Base-by-base conservation (phyloP, 2,113 vertebrate species). In the Sisor rabdophorus region DNA sequence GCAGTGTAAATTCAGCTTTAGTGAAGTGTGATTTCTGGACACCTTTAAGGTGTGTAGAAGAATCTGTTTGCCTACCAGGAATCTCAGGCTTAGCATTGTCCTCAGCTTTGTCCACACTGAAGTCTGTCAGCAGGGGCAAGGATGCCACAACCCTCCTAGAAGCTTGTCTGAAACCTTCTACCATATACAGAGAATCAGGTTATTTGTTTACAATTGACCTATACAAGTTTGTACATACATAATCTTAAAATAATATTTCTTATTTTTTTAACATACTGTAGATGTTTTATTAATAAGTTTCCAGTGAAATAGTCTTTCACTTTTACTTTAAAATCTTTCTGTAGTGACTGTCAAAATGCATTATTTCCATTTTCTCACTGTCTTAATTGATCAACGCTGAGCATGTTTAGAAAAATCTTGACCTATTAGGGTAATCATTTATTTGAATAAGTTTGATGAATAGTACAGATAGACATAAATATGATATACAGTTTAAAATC, bases 81-180 rank as follows among this genome's bases (percentile, higher is more conserved):
- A 59, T 71, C 28, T 83, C 80, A 10, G 50, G 1, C 26, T 64
- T 26, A 1, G 24, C 58, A 17, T 82, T 28, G 13, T 54, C 61
- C 50, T 76, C 52, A 1, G 24, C 1, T 48, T 75, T 63, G 11
- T 63, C 79, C 0, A 52, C 1, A 0, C n/a, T 40, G 26, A 77
- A 71, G 8, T 58, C 87, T 85, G 86, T 85, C 63, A 88, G 0
- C 82, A 94, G 0, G 0, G 94, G 92, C 0, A 85, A 79, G 0
- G 92, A 81, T 76, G 93, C 77, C 12, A 75, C 85, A 85, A 93
- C 81, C 75, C 1, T 56, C 71, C 13, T 71, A 16, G 76, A 11
- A 53, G 20, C 1, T 36, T 26, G 1, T 74, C 48, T 54, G 26
- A 2, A 0, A 17, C 60, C 79, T 73, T 48, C 17, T 22, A n/a